A percentile compares a stretch with the other conserved stretches of the same genome.
These are phyloP conservation scores for Leuctra nigra DNA, from an alignment of 2,888 invertebrate genomes.

Conservation along the genomic window DNA sequence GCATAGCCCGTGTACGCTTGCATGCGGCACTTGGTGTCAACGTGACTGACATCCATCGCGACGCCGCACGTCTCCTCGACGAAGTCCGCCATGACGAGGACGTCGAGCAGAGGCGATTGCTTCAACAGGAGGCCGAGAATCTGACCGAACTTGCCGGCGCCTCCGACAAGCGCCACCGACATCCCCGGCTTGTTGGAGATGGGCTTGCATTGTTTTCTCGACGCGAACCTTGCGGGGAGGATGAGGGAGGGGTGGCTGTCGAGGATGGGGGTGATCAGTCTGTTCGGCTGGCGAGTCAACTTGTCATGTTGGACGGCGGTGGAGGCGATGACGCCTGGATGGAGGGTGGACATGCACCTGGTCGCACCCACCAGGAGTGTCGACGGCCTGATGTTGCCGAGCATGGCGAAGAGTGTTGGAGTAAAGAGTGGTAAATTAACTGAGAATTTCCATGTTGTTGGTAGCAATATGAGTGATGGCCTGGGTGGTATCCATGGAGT, in stretches of 20 bases:
- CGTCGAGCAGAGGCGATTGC: conserved; percentile 49
- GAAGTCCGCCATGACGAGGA: conserved; percentile 52
- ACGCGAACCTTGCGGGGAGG: neutral
- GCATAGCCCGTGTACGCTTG: conserved; percentile 37
- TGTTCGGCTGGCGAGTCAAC: too few species aligned
- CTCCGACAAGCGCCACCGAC: conserved; percentile 2
- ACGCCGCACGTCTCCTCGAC: conserved; percentile 40
- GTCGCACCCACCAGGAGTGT: too few species aligned
- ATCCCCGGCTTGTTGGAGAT: neutral
- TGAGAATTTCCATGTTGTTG: too few species aligned
- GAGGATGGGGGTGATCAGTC: neutral
- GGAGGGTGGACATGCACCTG: too few species aligned
- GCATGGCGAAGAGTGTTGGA: too few species aligned
- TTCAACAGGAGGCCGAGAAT: conserved; percentile 49
- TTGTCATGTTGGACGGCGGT: too few species aligned
- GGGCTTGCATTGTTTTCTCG: neutral
- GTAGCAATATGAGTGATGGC: too few species aligned
- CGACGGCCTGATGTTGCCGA: too few species aligned
- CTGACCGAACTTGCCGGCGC: neutral
- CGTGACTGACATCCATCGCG: conserved; percentile 44
- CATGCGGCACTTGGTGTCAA: conserved; percentile 37
- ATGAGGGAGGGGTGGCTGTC: neutral
- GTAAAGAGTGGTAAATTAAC: too few species aligned
- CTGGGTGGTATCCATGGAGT: too few species aligned
- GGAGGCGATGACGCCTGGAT: too few species aligned